Evolutionary conservation across 2,113 vertebrate genomes (phyloP).

Genomic region (Vidua chalybeata): DNA sequence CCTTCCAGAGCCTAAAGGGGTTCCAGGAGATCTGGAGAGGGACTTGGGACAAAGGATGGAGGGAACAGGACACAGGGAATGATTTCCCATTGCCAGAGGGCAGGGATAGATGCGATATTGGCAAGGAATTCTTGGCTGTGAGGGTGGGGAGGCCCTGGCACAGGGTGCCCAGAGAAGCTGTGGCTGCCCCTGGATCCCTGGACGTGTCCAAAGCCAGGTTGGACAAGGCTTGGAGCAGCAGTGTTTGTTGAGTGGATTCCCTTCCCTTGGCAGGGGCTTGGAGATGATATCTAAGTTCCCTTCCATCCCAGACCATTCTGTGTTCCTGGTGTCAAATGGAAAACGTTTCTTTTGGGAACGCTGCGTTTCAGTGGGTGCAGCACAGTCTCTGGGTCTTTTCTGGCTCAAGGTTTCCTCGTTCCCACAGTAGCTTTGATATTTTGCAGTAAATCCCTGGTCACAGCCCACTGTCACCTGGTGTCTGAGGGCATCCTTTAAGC

Average conservation of each 20-base stretch:
- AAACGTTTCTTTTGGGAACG: not conserved
- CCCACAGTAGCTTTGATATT: not conserved
- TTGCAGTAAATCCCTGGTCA: not conserved
- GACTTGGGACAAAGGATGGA: not conserved
- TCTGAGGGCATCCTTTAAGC: not conserved
- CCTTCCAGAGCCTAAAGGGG: not conserved
- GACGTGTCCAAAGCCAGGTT: not conserved
- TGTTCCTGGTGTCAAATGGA: not conserved
- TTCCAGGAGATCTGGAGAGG: not conserved
- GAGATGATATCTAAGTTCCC: not conserved
- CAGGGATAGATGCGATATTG: not conserved
- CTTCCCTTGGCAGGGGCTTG: not conserved
- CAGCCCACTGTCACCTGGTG: not conserved
- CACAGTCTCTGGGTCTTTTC: too few relatives aligned
- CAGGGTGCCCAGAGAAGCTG: not conserved
- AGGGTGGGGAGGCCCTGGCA: not conserved
- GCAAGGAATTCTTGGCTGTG: fast-evolving
- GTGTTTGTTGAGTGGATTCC: not conserved
- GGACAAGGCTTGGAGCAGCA: fast-evolving
- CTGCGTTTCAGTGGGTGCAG: not conserved
- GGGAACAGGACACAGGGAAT: not conserved
- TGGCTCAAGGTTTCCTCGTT: not conserved
- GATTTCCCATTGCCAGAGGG: not conserved
- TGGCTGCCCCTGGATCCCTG: not conserved
- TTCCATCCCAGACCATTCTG: not conserved